phyloP scores from a whole-genome alignment of 2,113 vertebrate genomes.

The Ceyx cyanopectus region DNA sequence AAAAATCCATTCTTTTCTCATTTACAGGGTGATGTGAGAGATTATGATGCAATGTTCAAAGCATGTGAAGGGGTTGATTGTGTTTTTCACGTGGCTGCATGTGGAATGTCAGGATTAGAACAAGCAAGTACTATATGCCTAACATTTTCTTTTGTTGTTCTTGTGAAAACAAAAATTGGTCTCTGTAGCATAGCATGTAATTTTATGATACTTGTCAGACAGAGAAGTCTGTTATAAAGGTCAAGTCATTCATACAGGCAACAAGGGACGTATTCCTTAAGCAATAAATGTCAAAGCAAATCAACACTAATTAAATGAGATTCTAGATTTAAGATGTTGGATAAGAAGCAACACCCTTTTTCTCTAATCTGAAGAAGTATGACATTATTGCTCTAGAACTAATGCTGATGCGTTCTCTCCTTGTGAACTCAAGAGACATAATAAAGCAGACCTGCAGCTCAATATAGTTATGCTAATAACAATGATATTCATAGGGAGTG shows the following conservation, averaged over 20 bases:
- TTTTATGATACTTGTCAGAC: not conserved
- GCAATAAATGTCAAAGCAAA: not conserved
- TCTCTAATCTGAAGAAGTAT: not conserved
- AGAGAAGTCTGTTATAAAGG: not conserved
- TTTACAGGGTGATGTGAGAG: conserved; percentile 87
- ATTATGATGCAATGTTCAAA: conserved; percentile 83
- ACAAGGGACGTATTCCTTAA: not conserved
- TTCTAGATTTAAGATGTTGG: not conserved
- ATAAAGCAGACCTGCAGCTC: not conserved
- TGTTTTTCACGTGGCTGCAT: conserved; percentile 92
- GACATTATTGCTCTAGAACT: not conserved
- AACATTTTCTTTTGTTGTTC: not conserved
- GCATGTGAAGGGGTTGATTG: conserved; percentile 88
- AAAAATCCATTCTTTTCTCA: not conserved
- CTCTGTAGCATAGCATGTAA: not conserved
- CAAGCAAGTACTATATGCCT: conserved; percentile 80
- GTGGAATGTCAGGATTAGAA: conserved; percentile 90
- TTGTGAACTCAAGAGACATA: not conserved
- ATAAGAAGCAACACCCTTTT: not conserved
- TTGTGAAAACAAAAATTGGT: not conserved
- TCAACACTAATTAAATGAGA: not conserved
- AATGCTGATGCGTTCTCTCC: not conserved
- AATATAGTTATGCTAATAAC: not conserved
- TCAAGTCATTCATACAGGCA: not conserved
- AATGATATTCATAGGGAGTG: not conserved